Conservation (phyloP, 2,888 invertebrate genomes). For the Lycaena phlaeas region DNA sequence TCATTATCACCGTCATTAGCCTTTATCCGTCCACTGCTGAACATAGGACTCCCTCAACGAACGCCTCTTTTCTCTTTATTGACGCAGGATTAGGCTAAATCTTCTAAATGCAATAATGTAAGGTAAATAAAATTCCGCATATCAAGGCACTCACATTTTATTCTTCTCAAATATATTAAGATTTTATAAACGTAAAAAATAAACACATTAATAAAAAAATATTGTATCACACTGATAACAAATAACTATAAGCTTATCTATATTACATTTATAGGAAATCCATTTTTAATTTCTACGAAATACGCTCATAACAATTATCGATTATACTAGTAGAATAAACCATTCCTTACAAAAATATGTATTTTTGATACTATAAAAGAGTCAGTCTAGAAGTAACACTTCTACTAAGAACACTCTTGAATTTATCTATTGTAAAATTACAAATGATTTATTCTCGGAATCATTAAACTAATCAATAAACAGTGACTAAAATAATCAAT, state of each 20-base stretch:
- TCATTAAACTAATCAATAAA: not conserved
- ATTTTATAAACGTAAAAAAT: slow-evolving; percentile 51
- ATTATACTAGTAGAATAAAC: too few relatives aligned
- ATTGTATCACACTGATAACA: slow-evolving; percentile 57
- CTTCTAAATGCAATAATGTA: too few relatives aligned
- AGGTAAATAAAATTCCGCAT: slow-evolving; percentile 34
- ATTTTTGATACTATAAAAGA: too few relatives aligned
- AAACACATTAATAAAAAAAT: slow-evolving; percentile 39
- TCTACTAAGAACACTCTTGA: too few relatives aligned
- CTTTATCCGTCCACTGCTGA: too few relatives aligned
- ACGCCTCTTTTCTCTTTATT: too few relatives aligned
- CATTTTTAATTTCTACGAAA: slow-evolving; percentile 9
- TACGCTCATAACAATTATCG: not conserved
- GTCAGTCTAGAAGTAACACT: too few relatives aligned
- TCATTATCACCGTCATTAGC: too few relatives aligned
- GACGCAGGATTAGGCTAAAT: too few relatives aligned
- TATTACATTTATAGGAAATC: slow-evolving; percentile 19
- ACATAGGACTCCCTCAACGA: too few relatives aligned
- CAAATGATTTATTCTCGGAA: not conserved
- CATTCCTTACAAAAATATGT: too few relatives aligned
- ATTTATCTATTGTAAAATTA: too few relatives aligned
- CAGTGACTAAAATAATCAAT: slow-evolving; percentile 11
- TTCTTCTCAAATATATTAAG: slow-evolving; percentile 63
- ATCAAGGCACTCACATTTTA: slow-evolving; percentile 54
- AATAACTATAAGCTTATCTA: slow-evolving; percentile 27